Base-by-base conservation (phyloP, 2,888 invertebrate genomes). In the Taphrorychus bicolor region DNA sequence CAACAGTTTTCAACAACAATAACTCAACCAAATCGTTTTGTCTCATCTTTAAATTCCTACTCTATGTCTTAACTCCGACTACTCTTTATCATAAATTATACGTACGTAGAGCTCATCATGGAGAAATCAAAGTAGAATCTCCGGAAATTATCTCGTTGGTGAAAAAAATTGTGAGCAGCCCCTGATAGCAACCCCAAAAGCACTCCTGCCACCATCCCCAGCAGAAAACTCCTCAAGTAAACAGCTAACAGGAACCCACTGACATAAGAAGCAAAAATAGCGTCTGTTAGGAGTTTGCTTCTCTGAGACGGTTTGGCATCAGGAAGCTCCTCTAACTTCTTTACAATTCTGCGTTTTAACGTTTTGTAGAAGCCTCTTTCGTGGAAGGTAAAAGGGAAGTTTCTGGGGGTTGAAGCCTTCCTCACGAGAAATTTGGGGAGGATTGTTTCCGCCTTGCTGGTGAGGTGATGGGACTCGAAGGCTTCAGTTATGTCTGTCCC, bases 401-500 rank as follows among this genome's bases (percentile, higher is more conserved):
- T 88, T 74, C 93, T 84, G 0, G 88, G 85, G 1, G 84, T 82
- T 32, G 77, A 81, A 0, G 91, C 90, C 45, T 89, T 85, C 40
- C 86, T 83, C 0, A 91, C 83, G 78, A 86, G 89, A 76, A 85
- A 92, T 75, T 89, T 90, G 5, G 84, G 81, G 11, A 93, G 80
- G 64, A 90, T 75, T 71, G 83, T 84, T 73, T 86, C 84, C 0
- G 89, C 87, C 0, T 80, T 77, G 3, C 82, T 80, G 4, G 85
- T 85, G 56, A 92, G 76, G 78, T 93, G 92, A 78, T 92, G 90
- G 0, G 85, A 79, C 84, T 92, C 91, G 74, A 92, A 93, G 3
- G 89, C 87, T 82, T 93, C 92, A 0, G 92, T 92, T 69, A 92
- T 91, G 75, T 93, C 92, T 0, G 89, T 90, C 0, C 91, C 92